Evolutionary conservation across 2,797 vertebrate genomes (phyloP).

Genomic region (Anguilla megastoma): DNA sequence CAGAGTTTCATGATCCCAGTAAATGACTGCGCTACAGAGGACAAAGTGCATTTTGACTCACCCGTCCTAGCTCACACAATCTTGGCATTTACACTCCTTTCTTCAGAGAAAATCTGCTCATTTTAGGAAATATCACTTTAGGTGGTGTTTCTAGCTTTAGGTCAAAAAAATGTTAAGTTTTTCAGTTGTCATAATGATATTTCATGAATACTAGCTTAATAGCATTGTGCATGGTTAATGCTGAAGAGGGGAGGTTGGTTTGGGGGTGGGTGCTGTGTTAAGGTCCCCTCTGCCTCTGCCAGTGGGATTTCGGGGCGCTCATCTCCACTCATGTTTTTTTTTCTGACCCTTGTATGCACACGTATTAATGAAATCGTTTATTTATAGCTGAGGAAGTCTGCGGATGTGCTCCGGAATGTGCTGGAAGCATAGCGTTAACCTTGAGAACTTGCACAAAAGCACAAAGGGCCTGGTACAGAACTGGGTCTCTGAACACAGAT

Average conservation of each 20-base stretch:
- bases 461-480: not conserved
- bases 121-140: not conserved
- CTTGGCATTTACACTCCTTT: not conserved
- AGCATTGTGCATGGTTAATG: not conserved
- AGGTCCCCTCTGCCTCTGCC: not conserved
- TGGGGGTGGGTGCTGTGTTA: not conserved
- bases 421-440: conserved; percentile 16
- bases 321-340: not conserved
- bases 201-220: not conserved
- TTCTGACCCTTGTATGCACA: not conserved
- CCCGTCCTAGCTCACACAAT: not conserved
- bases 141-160: not conserved
- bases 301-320: not conserved
- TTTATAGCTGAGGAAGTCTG: conserved; percentile 13
- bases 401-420: conserved; percentile 10
- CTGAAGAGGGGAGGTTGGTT: not conserved
- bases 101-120: not conserved
- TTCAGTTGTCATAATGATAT: not conserved
- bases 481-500: conserved; percentile 3
- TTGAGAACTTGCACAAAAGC: not conserved
- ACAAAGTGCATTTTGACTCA: not conserved
- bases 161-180: not conserved
- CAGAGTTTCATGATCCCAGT: conserved; percentile 39
- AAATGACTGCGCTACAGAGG: conserved; percentile 22
- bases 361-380: not conserved